Evolutionary conservation across 23 tunicate genomes (phyloP).

Genomic region (Styela plicata): DNA sequence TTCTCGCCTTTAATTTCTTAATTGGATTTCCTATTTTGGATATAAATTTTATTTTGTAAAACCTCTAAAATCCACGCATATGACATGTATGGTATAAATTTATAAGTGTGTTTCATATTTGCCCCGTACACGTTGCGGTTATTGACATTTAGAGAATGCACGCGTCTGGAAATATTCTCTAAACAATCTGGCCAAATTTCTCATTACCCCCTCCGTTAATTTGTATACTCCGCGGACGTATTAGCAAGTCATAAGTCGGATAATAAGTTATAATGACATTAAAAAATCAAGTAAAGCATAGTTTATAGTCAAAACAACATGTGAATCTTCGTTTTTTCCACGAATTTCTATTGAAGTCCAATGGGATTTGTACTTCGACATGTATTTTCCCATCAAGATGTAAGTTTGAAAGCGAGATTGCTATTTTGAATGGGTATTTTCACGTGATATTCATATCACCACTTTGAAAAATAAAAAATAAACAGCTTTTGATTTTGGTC

Average conservation of each 20-base stretch:
- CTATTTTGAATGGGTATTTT: no score
- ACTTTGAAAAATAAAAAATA: no score
- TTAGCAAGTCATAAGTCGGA: neutral
- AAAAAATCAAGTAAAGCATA: neutral
- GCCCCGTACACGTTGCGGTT: no score
- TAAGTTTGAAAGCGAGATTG: no score
- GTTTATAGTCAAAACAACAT: neutral
- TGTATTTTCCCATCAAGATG: neutral
- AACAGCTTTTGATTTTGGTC: no score
- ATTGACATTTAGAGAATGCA: no score
- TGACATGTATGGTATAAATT: no score
- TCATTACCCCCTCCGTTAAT: neutral
- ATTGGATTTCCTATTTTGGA: neutral
- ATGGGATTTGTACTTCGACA: neutral
- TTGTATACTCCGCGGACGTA: neutral
- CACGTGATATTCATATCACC: no score
- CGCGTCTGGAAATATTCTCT: no score
- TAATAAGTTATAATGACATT: neutral
- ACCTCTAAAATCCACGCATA: no score
- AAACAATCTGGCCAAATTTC: neutral
- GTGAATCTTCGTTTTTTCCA: neutral
- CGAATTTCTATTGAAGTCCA: neutral
- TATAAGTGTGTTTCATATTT: no score
- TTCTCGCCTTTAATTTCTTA: neutral
- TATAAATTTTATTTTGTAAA: no score